phyloP scores from a whole-genome alignment of 2,113 vertebrate species.

The Halcyon senegalensis region DNA sequence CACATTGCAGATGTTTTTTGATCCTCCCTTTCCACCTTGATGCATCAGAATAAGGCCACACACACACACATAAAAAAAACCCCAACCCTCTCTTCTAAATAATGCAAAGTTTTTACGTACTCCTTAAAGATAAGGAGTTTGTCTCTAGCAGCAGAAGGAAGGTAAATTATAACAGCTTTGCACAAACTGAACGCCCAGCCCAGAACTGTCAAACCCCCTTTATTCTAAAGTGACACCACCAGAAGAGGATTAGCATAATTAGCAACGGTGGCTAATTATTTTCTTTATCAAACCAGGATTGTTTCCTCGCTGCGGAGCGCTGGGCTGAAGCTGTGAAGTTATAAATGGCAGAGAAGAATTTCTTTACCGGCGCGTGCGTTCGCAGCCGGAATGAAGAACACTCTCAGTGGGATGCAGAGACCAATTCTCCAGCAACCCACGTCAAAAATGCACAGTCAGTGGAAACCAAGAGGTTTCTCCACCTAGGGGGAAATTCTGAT shows the following conservation, averaged over 20 bases:
- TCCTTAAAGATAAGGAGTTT: not conserved
- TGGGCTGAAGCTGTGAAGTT: too few species aligned
- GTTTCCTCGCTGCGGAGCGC: too few species aligned
- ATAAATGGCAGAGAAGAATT: too few species aligned
- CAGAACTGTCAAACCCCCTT: too few species aligned
- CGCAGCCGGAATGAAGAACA: too few species aligned
- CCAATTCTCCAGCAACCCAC: rapidly evolving
- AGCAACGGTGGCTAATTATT: too few species aligned
- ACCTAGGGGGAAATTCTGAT: not conserved
- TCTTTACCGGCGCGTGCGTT: too few species aligned
- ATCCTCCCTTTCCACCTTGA: rapidly evolving
- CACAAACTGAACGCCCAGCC: not conserved
- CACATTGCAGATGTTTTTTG: too few species aligned
- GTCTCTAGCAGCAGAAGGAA: not conserved
- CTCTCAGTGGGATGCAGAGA: not conserved
- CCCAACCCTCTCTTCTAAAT: not conserved
- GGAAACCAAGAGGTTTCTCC: not conserved
- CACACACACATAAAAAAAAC: not conserved
- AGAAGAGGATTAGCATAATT: too few species aligned
- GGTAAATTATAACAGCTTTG: not conserved
- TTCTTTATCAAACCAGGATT: too few species aligned
- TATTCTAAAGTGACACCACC: too few species aligned
- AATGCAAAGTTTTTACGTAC: not conserved
- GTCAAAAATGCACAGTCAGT: not conserved
- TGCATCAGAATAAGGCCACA: not conserved